phyloP scores from a whole-genome alignment of 2,113 vertebrate species.

The Nesogale talazaci region DNA sequence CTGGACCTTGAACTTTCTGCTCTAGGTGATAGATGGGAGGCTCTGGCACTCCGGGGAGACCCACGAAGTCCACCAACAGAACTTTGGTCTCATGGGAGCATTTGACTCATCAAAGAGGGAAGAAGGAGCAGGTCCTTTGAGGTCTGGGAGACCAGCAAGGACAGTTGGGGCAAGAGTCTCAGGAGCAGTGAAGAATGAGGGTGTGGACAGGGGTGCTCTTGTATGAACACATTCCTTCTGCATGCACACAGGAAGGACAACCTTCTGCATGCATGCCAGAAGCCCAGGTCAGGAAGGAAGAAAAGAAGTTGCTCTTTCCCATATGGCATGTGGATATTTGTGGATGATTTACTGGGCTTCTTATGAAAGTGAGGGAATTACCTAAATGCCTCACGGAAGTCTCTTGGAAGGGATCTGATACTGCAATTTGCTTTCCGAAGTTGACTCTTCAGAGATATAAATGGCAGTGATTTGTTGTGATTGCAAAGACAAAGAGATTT shows the following conservation, averaged over 20 bases:
- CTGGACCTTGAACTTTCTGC: neutral
- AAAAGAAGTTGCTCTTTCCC: constrained; percentile 2
- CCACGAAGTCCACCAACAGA: neutral
- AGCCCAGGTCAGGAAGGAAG: constrained; percentile 30
- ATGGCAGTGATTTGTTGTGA: constrained; percentile 5
- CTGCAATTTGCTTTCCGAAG: constrained; percentile 37
- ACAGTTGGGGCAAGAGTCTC: too few relatives aligned
- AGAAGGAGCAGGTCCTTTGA: neutral
- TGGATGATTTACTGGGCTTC: constrained; percentile 59
- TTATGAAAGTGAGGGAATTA: constrained; percentile 35
- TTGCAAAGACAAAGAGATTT: too few relatives aligned
- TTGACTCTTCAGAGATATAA: constrained; percentile 18
- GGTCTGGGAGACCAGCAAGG: neutral
- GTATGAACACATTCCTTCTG: neutral
- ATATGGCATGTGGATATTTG: constrained; percentile 45
- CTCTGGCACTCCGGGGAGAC: neutral
- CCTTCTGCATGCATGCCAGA: too few relatives aligned
- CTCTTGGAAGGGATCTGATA: neutral
- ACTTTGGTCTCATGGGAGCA: neutral
- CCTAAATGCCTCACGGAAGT: constrained; percentile 34
- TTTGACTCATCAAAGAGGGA: neutral
- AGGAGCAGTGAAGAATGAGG: constrained; percentile 30
- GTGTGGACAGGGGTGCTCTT: neutral
- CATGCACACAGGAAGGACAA: neutral
- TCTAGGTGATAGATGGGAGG: neutral